Evolutionary conservation across 2,888 invertebrate genomes (phyloP).

Genomic region (Mylabris sibirica): DNA sequence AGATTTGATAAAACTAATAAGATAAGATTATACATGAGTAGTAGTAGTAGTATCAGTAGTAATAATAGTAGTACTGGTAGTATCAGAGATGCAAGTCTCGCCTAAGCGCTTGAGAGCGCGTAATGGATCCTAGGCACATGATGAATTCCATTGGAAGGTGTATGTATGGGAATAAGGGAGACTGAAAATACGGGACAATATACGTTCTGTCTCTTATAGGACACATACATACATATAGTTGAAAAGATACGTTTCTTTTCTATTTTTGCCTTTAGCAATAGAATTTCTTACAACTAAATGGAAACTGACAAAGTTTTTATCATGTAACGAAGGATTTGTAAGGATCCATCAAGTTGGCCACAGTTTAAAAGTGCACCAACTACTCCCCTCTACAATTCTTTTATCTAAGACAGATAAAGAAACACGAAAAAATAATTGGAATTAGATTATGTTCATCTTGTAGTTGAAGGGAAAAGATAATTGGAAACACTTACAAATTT

Average conservation of each 20-base stretch:
- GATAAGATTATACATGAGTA: constrained; percentile 9
- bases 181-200: constrained; percentile 33
- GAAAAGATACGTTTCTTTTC: constrained; percentile 1
- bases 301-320: constrained; percentile 31
- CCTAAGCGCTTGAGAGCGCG: constrained; percentile 45
- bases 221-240: background rate
- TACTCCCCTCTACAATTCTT: background rate
- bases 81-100: constrained; percentile 51
- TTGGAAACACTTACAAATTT: background rate
- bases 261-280: constrained; percentile 1
- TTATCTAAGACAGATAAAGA: background rate
- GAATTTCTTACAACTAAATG: constrained; percentile 21
- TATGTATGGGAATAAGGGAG: constrained; percentile 28
- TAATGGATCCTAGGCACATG: constrained; percentile 50
- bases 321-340: constrained; percentile 23
- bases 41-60: constrained; percentile 41
- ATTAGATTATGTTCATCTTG: constrained; percentile 6
- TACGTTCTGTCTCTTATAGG: constrained; percentile 21
- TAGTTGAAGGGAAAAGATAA: background rate
- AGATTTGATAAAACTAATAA: constrained; percentile 43
- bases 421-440: background rate
- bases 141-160: constrained; percentile 51
- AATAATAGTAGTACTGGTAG: background rate
- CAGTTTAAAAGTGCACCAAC: constrained; percentile 18
- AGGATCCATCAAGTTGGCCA: constrained; percentile 18